Conservation (phyloP, 2,113 vertebrate genomes). For the Ailurus styani region DNA sequence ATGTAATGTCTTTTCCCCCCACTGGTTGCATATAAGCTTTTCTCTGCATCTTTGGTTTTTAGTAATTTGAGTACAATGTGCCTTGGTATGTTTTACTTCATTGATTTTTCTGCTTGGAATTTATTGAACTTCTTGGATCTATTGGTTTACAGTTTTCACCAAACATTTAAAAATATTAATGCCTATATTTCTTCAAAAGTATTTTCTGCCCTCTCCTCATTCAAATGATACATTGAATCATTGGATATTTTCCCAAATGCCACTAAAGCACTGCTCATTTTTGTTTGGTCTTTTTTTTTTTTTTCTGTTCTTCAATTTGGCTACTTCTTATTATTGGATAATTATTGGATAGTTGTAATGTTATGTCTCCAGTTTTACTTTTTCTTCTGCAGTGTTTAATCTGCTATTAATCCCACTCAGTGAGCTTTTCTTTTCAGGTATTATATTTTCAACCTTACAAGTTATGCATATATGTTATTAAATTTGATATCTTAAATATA, state of each 20-base stretch:
- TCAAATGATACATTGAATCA: background rate
- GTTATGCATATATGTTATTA: background rate
- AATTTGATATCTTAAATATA: background rate
- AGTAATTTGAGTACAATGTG: background rate
- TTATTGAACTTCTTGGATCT: background rate
- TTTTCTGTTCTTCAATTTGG: background rate
- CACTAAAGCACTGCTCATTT: background rate
- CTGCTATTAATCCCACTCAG: background rate
- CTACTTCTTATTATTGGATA: no score
- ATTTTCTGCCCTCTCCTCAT: background rate
- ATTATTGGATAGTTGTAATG: no score
- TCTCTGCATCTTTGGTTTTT: background rate
- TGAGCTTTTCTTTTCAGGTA: background rate
- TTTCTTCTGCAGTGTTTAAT: background rate
- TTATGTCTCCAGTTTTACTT: background rate
- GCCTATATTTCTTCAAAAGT: background rate
- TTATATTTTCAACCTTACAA: background rate
- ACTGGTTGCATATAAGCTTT: background rate
- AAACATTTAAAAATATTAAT: background rate
- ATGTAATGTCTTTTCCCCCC: background rate
- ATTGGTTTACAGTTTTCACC: background rate
- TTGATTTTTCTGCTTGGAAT: background rate
- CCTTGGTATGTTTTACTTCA: background rate
- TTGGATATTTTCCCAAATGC: background rate
- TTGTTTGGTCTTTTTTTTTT: background rate